These are phyloP conservation scores for Drosophila siamana DNA, from an alignment of 2,888 invertebrate genomes.

Conservation along the genomic window DNA sequence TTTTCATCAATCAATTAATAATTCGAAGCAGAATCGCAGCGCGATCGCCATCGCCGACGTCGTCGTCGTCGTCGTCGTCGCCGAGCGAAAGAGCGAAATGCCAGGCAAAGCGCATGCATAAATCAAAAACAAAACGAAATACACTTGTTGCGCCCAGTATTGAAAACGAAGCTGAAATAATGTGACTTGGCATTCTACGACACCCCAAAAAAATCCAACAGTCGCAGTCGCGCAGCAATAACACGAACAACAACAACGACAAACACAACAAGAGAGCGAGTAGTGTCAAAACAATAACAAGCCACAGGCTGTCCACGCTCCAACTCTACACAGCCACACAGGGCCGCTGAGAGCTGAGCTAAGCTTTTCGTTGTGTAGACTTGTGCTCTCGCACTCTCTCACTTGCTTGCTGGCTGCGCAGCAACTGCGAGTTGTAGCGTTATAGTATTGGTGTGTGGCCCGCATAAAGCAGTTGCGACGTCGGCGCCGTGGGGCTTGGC, in stretches of 20 bases:
- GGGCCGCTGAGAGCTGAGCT: slow-evolving; percentile 52
- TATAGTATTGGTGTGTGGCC: slow-evolving; percentile 49
- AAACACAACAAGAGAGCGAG: slow-evolving; percentile 11
- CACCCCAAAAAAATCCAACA: slow-evolving; percentile 61
- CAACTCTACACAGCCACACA: slow-evolving; percentile 54
- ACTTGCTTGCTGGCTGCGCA: slow-evolving; percentile 43
- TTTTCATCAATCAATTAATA: slow-evolving; percentile 80
- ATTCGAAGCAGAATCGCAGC: slow-evolving; percentile 56
- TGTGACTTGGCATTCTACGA: slow-evolving; percentile 69
- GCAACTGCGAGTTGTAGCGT: slow-evolving; percentile 22
- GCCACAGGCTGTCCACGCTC: slow-evolving; percentile 44
- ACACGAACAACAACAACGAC: slow-evolving; percentile 26
- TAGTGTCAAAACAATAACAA: slow-evolving; percentile 61
- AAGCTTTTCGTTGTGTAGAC: slow-evolving; percentile 73
- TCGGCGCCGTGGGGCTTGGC: slow-evolving; percentile 52
- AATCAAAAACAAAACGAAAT: slow-evolving; percentile 73
- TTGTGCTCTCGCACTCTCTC: slow-evolving; percentile 33
- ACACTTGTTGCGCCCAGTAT: slow-evolving; percentile 77
- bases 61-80: slow-evolving; percentile 1
- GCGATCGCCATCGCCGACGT: slow-evolving; percentile 9
- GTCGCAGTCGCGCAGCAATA: slow-evolving; percentile 34
- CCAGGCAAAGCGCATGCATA: slow-evolving; percentile 66
- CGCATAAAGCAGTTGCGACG: slow-evolving; percentile 50
- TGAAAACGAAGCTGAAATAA: slow-evolving; percentile 70
- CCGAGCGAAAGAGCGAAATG: slow-evolving; percentile 15